A percentile compares a stretch with the other conserved stretches of the same genome.
These are phyloP conservation scores for Cremastinae sp. DNA, from an alignment of 2,888 invertebrate genomes.

Conservation along the genomic window DNA sequence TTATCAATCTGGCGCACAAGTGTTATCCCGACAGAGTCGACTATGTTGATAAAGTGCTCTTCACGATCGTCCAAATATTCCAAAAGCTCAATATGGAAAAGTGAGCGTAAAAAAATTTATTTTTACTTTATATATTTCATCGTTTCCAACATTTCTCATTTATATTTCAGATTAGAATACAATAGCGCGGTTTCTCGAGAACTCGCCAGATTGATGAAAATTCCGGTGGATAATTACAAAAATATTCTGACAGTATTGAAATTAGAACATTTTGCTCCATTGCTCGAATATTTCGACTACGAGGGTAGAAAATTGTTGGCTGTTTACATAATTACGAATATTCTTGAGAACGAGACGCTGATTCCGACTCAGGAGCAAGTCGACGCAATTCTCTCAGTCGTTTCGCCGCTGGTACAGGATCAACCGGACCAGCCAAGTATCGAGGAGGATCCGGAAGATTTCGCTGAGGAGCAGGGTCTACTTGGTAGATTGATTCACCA, in stretches of 20 bases:
- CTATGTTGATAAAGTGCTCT: constrained; percentile 96
- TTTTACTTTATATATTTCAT: background rate
- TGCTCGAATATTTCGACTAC: constrained; percentile 94
- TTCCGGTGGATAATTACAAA: constrained; percentile 97
- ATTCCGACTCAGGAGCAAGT: constrained; percentile 94
- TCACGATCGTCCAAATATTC: constrained; percentile 94
- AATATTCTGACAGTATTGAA: constrained; percentile 93
- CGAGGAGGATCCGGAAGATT: constrained; percentile 93
- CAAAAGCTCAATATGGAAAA: constrained; percentile 92
- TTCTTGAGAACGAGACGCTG: constrained; percentile 92
- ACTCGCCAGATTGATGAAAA: constrained; percentile 94
- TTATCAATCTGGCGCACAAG: constrained; percentile 96
- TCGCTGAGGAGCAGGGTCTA: constrained; percentile 97
- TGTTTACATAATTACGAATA: constrained; percentile 93
- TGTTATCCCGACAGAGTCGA: constrained; percentile 97
- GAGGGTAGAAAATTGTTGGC: constrained; percentile 92
- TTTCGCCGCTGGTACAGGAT: constrained; percentile 93
- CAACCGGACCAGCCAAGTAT: constrained; percentile 86
- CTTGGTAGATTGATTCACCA: constrained; percentile 93
- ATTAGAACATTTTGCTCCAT: constrained; percentile 91
- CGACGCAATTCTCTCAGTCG: constrained; percentile 88
- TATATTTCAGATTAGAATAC: constrained; percentile 85
- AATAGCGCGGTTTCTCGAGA: constrained; percentile 94
- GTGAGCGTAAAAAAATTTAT: constrained; percentile 79
- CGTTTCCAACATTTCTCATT: background rate